Evolutionary conservation across 2,888 invertebrate species (phyloP), one percentile per base, ranked within the genome.

Genomic region (Podabrus alpinus): DNA sequence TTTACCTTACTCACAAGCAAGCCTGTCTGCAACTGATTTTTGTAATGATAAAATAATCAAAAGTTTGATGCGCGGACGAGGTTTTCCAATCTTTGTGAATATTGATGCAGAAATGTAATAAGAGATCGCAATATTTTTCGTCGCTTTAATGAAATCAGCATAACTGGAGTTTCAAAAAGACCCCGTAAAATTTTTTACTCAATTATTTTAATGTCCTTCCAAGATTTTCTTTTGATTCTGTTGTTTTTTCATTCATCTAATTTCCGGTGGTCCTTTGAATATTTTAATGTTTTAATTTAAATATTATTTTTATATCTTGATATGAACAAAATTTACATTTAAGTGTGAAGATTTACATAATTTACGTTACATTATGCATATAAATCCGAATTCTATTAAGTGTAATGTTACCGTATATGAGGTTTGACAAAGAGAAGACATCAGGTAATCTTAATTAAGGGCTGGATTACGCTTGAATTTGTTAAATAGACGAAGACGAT

Each of bases 401-500:
- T n/a, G n/a, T 45, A 45, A n/a, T n/a, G 45, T 45, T 45, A n/a
- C n/a, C 45, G n/a, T 45, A 45, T 45, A 45, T 45, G 45, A n/a
- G 45, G 45, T 45, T 45, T 45, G 45, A 45, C 45, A 45, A 45
- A 45, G 45, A 45, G 45, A n/a, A 45, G 45, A 45, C 45, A 45
- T 45, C 45, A 45, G 45, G 45, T 45, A 45, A 45, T 45, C 45
- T 45, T 45, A 45, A 45, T 45, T 45, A 45, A 45, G 45, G n/a
- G 45, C 45, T 29, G 24, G 67, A 67, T 67, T 67, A 67, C 15
- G 67, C 67, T 67, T 24, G 15, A 67, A 67, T 67, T 24, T 67
- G 19, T 24, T 67, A 29, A 24, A 16, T 67, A 29, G 24, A 67
- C 15, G 29, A 67, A 67, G 67, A 24, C 24, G 25, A 64, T 64